phyloP scores from a whole-genome alignment of 1,140 invertebrate species.

The Philotrypesis tridentata region DNA sequence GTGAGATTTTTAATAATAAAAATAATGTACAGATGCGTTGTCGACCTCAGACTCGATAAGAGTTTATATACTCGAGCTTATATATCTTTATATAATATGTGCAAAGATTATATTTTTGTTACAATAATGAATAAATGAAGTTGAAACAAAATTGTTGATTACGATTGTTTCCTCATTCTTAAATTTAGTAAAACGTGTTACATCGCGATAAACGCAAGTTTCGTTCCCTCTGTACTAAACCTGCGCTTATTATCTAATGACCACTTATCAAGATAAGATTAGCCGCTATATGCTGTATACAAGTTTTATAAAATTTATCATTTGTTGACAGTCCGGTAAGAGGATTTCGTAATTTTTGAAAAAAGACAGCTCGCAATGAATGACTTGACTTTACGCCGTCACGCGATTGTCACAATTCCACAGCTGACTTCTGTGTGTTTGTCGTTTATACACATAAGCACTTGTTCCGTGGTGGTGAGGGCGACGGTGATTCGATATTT shows the following conservation, averaged over 20 bases:
- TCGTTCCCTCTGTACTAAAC: no score
- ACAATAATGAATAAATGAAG: constrained; percentile 15
- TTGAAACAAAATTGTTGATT: not conserved
- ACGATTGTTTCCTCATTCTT: not conserved
- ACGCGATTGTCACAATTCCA: no score
- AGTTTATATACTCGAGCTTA: constrained; percentile 12
- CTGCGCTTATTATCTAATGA: no score
- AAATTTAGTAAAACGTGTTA: not conserved
- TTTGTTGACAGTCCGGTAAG: no score
- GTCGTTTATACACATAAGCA: not conserved
- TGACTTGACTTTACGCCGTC: no score
- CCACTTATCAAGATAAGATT: no score
- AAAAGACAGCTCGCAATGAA: no score
- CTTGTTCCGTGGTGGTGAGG: not conserved
- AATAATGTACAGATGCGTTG: not conserved
- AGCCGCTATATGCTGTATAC: no score
- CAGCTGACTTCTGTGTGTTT: no score
- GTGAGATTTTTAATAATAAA: not conserved
- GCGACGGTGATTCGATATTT: not conserved
- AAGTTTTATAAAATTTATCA: no score
- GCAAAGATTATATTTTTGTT: constrained; percentile 35
- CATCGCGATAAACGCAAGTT: no score
- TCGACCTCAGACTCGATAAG: not conserved
- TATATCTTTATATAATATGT: constrained; percentile 22
- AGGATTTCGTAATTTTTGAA: no score